A percentile compares a stretch with the other conserved stretches of the same genome.
Conservation (phyloP, 2,113 vertebrate genomes). For the Crypturellus undulatus region DNA sequence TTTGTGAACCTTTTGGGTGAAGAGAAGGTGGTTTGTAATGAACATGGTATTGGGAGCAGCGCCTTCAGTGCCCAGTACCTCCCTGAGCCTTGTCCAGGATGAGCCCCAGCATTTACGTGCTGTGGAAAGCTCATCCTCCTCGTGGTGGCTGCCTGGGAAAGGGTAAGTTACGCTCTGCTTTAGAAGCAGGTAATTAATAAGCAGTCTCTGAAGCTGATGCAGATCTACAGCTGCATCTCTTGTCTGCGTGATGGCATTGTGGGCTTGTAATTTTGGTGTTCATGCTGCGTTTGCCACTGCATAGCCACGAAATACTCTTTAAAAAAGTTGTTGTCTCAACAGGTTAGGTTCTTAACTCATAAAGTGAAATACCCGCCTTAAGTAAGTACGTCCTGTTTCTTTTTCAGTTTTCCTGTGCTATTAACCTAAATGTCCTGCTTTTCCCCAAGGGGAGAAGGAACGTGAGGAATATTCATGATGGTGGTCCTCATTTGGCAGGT, state of each 20-base stretch:
- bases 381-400: neutral
- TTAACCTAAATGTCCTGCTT: neutral
- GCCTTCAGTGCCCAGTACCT: neutral
- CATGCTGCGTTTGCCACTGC: neutral
- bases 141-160: neutral
- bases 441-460: neutral
- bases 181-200: neutral
- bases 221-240: neutral
- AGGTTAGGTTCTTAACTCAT: neutral
- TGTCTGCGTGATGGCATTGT: neutral
- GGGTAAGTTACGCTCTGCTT: neutral
- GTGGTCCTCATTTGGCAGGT: neutral
- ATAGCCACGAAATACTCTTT: neutral
- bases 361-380: neutral
- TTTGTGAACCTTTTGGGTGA: no score
- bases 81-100: neutral
- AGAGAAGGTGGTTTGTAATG: rapidly evolving
- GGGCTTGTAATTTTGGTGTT: neutral
- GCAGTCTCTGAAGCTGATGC: neutral
- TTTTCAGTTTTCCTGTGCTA: neutral
- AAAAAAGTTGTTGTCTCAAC: neutral
- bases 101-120: neutral
- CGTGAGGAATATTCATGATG: neutral
- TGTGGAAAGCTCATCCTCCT: neutral
- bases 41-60: rapidly evolving